A percentile compares a stretch with the other conserved stretches of the same genome.
Conservation (phyloP, 2,797 vertebrate genomes). For the Chromobotia macracanthus region DNA sequence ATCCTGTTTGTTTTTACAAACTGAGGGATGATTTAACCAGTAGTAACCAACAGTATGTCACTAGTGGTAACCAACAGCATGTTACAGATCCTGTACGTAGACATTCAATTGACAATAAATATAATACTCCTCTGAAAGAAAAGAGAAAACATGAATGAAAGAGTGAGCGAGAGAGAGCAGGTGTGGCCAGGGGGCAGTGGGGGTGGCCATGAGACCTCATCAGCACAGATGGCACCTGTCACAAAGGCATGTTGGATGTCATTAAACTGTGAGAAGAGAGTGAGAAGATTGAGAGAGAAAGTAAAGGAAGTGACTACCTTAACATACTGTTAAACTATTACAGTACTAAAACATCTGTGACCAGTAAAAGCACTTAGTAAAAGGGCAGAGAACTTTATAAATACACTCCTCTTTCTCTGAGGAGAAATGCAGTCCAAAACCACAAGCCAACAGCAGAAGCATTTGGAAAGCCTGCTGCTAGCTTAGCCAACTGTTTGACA, state of each 20-base stretch:
- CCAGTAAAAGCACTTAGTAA: too few relatives aligned
- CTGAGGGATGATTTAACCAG: not conserved
- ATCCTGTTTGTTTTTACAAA: not conserved
- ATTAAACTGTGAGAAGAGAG: not conserved
- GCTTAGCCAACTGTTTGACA: slow-evolving; percentile 65
- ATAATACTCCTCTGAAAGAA: slow-evolving; percentile 21
- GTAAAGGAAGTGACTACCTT: too few relatives aligned
- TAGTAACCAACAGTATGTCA: not conserved
- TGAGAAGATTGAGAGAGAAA: not conserved
- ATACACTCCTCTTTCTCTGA: not conserved
- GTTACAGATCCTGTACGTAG: not conserved
- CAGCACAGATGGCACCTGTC: slow-evolving; percentile 30
- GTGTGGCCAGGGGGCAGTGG: slow-evolving; percentile 50
- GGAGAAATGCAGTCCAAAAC: not conserved
- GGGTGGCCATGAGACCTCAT: slow-evolving; percentile 29
- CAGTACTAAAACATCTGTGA: too few relatives aligned
- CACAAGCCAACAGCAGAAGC: slow-evolving; percentile 32
- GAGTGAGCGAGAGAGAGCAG: slow-evolving; percentile 2
- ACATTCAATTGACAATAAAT: slow-evolving; percentile 28
- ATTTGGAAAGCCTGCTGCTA: slow-evolving; percentile 52
- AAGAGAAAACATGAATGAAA: slow-evolving; percentile 13
- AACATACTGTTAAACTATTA: too few relatives aligned
- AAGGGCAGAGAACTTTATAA: too few relatives aligned
- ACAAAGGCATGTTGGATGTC: slow-evolving; percentile 7
- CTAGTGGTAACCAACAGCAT: too few relatives aligned